Evolutionary conservation across 2,113 vertebrate species (phyloP).

Genomic region (Tragulus kanchil): DNA sequence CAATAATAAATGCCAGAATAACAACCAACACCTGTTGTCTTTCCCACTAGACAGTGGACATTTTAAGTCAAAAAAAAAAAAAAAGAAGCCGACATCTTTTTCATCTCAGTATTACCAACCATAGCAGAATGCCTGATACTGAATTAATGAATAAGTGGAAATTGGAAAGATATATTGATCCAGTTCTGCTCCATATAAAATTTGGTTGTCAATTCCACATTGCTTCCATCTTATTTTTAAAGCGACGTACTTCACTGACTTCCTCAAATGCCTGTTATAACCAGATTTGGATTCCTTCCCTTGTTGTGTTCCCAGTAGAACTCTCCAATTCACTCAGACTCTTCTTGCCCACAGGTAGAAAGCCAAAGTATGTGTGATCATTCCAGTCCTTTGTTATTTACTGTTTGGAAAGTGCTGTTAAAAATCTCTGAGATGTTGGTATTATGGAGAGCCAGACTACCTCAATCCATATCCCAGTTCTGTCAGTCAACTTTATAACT

Average conservation of each 20-base stretch:
- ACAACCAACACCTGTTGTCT: not conserved
- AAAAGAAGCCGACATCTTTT: not conserved
- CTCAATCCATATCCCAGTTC: not conserved
- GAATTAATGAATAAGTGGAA: not conserved
- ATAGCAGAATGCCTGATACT: not conserved
- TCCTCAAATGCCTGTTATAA: not conserved
- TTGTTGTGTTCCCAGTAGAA: not conserved
- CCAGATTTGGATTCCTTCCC: not conserved
- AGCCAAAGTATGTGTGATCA: not conserved
- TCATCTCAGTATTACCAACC: not conserved
- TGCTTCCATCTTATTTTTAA: not conserved
- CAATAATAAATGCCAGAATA: not conserved
- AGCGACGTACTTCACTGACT: not conserved
- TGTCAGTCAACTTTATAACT: not conserved
- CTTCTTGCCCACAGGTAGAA: not conserved
- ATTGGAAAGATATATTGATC: not conserved
- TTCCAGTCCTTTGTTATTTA: not conserved
- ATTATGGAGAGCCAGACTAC: not conserved
- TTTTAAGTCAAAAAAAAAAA: not conserved
- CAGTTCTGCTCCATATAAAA: constrained; percentile 9
- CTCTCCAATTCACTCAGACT: not conserved
- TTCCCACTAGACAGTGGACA: not conserved
- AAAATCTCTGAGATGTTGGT: not conserved
- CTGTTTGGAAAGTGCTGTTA: not conserved
- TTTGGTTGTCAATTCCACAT: not conserved